These are phyloP conservation scores for Acyrthosiphon pisum DNA, from an alignment of 1,140 invertebrate species.

Conservation along the genomic window DNA sequence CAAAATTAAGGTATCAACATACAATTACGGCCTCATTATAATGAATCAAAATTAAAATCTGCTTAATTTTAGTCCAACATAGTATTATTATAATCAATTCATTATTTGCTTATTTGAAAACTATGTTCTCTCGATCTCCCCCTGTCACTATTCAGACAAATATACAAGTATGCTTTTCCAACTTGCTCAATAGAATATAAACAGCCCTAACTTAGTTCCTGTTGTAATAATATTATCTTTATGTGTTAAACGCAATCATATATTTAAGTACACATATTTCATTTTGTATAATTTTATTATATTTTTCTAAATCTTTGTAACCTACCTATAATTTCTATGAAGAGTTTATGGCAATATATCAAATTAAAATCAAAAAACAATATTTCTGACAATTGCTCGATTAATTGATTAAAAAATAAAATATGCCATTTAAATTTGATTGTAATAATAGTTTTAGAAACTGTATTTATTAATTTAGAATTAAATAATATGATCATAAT, in stretches of 20 bases:
- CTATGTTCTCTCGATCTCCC: not conserved
- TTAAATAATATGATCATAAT: not conserved
- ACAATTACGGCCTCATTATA: not conserved
- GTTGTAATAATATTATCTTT: not conserved
- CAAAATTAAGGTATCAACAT: not conserved
- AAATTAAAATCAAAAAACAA: not conserved
- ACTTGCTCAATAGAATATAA: not conserved
- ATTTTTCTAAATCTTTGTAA: not conserved
- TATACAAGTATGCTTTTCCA: not conserved
- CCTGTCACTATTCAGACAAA: not conserved
- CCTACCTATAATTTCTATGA: not conserved
- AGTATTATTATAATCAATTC: not conserved
- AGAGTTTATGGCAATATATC: not conserved
- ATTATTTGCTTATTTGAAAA: not conserved
- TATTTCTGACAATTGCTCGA: not conserved
- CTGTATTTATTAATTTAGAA: not conserved
- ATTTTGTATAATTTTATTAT: not conserved
- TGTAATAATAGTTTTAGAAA: not conserved
- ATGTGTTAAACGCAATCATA: not conserved
- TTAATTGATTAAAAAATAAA: not conserved
- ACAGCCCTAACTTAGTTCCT: not conserved
- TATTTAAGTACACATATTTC: not conserved
- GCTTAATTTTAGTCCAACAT: not conserved
- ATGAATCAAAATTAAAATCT: slow-evolving; percentile 13
- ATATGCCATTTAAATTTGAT: not conserved